A percentile compares a stretch with the other conserved stretches of the same genome.
These are phyloP conservation scores for Microctenopoma lineatum DNA, from an alignment of 2,797 vertebrate species.

Conservation along the genomic window DNA sequence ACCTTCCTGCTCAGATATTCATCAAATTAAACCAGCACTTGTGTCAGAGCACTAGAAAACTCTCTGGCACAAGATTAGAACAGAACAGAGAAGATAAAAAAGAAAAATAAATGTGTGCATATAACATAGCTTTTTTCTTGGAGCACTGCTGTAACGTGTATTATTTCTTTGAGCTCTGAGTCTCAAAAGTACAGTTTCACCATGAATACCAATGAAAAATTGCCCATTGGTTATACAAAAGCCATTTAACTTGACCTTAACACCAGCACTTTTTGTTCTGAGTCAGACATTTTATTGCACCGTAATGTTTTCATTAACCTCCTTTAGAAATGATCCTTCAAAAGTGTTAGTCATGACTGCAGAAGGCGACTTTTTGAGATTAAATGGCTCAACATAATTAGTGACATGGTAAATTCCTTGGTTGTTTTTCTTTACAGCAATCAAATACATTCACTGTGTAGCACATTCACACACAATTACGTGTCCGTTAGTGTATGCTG, in stretches of 20 bases:
- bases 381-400: neutral
- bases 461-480: neutral
- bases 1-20: neutral
- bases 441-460: neutral
- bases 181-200: slow-evolving; percentile 5
- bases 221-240: slow-evolving; percentile 13
- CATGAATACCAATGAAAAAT: slow-evolving; percentile 29
- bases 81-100: neutral
- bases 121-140: neutral
- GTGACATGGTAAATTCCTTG: neutral
- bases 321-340: slow-evolving; percentile 28
- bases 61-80: slow-evolving; percentile 3
- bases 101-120: neutral
- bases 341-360: slow-evolving; percentile 18
- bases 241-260: slow-evolving; percentile 22
- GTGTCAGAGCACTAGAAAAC: neutral
- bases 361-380: slow-evolving; percentile 1
- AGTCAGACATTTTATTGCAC: slow-evolving; percentile 15
- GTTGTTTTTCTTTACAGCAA: slow-evolving; percentile 2
- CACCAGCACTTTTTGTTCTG: slow-evolving; percentile 17
- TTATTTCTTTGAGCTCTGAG: slow-evolving; percentile 19
- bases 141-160: neutral
- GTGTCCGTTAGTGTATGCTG: no score
- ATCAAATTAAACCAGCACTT: neutral
- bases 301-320: slow-evolving; percentile 20